Percentiles rank a stretch among this genome's conserved stretches.
These are phyloP conservation scores for Linhomoeus sp. DNA, from an alignment of 2,888 invertebrate genomes.

Conservation along the genomic window DNA sequence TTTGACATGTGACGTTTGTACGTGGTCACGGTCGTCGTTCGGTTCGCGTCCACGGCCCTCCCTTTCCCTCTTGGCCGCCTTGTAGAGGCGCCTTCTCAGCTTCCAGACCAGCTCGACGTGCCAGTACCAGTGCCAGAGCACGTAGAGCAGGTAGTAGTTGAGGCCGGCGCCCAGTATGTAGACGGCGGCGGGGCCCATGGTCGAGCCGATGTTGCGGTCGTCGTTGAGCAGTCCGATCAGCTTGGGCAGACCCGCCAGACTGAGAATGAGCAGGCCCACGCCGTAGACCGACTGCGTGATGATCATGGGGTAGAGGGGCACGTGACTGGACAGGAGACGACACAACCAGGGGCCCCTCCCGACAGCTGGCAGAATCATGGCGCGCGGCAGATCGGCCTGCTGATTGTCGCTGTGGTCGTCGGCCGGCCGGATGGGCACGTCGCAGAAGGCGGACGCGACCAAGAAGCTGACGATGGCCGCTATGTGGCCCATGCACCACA, in stretches of 20 bases:
- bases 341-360: too few relatives aligned
- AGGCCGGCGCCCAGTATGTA: not conserved
- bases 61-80: too few relatives aligned
- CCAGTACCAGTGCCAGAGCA: constrained; percentile 1
- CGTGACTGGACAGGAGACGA: not conserved
- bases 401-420: too few relatives aligned
- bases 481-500: not conserved
- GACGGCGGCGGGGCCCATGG: not conserved
- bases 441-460: not conserved
- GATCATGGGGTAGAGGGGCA: not conserved
- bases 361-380: too few relatives aligned
- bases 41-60: too few relatives aligned
- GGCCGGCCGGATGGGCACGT: too few relatives aligned
- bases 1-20: too few relatives aligned
- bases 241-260: not conserved
- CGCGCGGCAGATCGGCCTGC: too few relatives aligned
- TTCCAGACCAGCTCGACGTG: not conserved
- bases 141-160: not conserved
- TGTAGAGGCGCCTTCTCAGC: too few relatives aligned
- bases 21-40: too few relatives aligned
- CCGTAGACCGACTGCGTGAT: not conserved
- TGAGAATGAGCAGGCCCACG: constrained; percentile 1
- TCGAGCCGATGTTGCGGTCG: not conserved
- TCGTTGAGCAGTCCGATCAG: too few relatives aligned
- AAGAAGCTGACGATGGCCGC: not conserved